Base-by-base conservation (phyloP, 2,888 invertebrate species). In the Bibio marci region DNA sequence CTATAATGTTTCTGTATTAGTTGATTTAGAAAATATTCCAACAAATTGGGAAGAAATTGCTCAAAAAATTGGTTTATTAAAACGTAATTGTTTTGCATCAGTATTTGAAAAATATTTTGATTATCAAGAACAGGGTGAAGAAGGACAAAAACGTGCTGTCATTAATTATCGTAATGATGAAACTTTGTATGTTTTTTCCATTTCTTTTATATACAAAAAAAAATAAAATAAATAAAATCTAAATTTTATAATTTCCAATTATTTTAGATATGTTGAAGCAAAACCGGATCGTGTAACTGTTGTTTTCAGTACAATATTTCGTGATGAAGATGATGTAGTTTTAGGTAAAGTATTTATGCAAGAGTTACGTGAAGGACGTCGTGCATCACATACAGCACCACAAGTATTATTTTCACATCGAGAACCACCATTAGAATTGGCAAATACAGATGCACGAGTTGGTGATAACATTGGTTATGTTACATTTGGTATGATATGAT, bases 271-370 rank as follows among this genome's bases (percentile, higher is more conserved):
- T 62, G 90, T 98, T 47, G 94, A 97, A 64, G 95, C 98, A 43
- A 92, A 94, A 65, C 76, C 88, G 44, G 98, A 98, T 67, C 74
- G 98, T 53, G 98, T 99, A 44, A 99, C 98, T 14, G 97, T 98
- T 46, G 94, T 98, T 46, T 98, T 98, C 67, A 94, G 94, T 53
- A 98, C 98, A 48, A 82, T 97, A 57, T 98, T 98, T 66, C 86
- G 91, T 54, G 95, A 97, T 60, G 91, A 94, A 57, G 94, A 95
- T 60, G 98, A 98, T 63, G 82, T 98, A 55, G 80, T 98, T 40
- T 87, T 99, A 61, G 98, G 98, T 41, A 98, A 98, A 68, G 90
- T 98, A 51, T 98, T 98, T 69, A 86, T 98, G 80, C 95, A 97
- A 70, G 98, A 98, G 66, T 80, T 98, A 53, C 91, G 94, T 58